phyloP scores from a whole-genome alignment of 2,888 invertebrate species.

The Lasioglossum calceatum region DNA sequence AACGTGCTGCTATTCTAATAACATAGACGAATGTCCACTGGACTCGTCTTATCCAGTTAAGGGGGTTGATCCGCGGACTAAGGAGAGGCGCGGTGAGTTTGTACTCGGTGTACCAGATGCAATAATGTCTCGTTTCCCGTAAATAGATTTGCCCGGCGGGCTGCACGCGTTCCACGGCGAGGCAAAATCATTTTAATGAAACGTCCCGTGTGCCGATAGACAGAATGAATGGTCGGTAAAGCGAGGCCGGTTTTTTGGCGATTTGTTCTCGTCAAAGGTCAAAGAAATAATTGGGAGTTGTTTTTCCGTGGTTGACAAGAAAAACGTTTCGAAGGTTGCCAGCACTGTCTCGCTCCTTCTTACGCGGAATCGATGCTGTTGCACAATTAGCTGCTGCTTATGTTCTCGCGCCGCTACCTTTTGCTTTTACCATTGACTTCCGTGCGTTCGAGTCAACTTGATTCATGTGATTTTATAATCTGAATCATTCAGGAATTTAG shows the following conservation, averaged over 20 bases:
- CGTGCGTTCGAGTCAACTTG: background rate
- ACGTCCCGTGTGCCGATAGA: constrained; percentile 10
- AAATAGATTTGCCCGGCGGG: constrained; percentile 74
- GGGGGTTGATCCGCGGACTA: constrained; percentile 44
- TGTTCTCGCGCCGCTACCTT: background rate
- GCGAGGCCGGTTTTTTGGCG: constrained; percentile 11
- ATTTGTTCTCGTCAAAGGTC: constrained; percentile 42
- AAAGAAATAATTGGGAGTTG: constrained; percentile 1
- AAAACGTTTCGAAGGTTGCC: constrained; percentile 1
- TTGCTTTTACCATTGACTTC: background rate
- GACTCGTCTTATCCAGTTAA: constrained; percentile 33
- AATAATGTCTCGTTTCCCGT: constrained; percentile 75
- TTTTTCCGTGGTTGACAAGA: background rate
- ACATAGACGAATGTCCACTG: constrained; percentile 31
- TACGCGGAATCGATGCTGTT: background rate
- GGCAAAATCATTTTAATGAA: constrained; percentile 79
- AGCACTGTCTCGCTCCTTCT: background rate
- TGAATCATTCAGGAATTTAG: background rate
- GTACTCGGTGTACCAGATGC: constrained; percentile 64
- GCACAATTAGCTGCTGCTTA: background rate
- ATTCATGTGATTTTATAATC: background rate
- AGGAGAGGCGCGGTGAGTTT: constrained; percentile 31
- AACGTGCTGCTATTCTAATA: constrained; percentile 48
- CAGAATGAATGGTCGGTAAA: constrained; percentile 5
- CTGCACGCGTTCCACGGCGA: constrained; percentile 50